phyloP scores from a whole-genome alignment of 2,888 invertebrate genomes.

The Minunthozetes semirufus region DNA sequence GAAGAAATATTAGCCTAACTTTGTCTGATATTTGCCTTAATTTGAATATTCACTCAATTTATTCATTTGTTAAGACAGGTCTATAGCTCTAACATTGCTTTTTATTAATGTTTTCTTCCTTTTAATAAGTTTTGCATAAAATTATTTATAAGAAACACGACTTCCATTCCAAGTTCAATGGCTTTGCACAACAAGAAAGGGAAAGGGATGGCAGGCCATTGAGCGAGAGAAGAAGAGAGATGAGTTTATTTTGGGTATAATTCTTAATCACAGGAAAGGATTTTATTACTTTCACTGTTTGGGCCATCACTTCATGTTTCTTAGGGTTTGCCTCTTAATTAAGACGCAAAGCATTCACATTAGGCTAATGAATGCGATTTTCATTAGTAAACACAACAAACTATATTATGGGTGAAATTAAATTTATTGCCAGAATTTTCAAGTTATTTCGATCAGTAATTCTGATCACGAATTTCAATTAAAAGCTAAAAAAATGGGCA shows the following conservation, averaged over 20 bases:
- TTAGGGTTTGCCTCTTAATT: background rate
- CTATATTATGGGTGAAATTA: background rate
- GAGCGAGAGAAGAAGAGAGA: no score
- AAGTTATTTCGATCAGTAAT: background rate
- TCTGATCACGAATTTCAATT: constrained; percentile 7
- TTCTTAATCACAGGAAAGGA: no score
- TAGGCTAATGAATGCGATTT: background rate
- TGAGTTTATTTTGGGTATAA: no score
- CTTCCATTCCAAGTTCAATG: no score
- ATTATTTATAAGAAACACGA: no score
- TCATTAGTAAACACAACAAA: background rate
- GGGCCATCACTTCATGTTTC: background rate
- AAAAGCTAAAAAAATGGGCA: background rate
- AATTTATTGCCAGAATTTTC: background rate
- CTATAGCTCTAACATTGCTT: no score
- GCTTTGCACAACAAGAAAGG: no score
- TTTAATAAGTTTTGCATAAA: no score
- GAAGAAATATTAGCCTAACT: background rate
- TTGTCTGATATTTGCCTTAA: background rate
- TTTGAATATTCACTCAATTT: background rate
- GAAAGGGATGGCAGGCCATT: no score
- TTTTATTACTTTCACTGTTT: background rate
- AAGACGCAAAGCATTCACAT: constrained; percentile 9
- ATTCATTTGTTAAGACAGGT: background rate
- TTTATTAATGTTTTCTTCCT: no score